Percentiles rank a stretch among this genome's conserved stretches.
Conservation (phyloP, 2,113 vertebrate genomes). For the Rattus rattus region DNA sequence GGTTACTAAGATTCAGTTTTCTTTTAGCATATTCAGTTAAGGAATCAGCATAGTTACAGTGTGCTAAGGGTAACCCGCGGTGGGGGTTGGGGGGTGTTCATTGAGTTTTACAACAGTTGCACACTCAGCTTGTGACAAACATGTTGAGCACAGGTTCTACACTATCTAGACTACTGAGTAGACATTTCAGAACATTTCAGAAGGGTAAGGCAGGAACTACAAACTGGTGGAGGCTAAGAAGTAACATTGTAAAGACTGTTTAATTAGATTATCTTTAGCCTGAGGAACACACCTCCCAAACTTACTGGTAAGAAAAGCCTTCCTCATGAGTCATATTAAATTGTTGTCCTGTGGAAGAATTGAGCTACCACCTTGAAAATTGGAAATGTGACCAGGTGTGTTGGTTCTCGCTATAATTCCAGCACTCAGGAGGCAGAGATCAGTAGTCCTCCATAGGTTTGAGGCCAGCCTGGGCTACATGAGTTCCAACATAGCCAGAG, state of each 20-base stretch:
- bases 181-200: background rate
- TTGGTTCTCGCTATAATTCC: background rate
- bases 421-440: background rate
- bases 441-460: background rate
- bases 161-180: background rate
- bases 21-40: background rate
- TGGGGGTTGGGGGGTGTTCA: background rate
- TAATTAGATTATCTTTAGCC: background rate
- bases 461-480: background rate
- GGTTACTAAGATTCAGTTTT: constrained; percentile 34
- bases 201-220: background rate
- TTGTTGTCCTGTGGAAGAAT: background rate
- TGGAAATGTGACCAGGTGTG: background rate
- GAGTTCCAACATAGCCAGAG: background rate
- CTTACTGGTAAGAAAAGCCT: background rate
- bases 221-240: constrained; percentile 5
- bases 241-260: background rate
- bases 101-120: background rate
- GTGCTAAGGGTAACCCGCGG: background rate
- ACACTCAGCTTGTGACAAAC: background rate
- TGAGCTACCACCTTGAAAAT: background rate
- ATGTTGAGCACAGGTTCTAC: background rate
- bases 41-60: background rate
- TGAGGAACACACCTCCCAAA: background rate
- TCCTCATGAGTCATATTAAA: background rate